Evolutionary conservation across 1,140 invertebrate species (phyloP), one percentile per base, ranked within the genome.

Genomic region (Brachionus manjavacas): DNA sequence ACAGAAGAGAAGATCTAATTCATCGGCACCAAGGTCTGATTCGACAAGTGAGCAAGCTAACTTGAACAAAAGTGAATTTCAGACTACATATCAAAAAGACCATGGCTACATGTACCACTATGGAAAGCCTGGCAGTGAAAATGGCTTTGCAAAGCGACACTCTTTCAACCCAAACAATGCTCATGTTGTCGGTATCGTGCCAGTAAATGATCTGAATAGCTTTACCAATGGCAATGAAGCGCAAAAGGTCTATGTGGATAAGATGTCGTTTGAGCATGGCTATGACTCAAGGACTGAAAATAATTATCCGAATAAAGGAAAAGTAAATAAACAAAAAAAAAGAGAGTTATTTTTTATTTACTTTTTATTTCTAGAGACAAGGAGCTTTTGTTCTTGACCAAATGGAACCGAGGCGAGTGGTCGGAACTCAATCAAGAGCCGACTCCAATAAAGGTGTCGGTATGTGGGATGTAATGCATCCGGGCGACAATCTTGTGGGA

Each of bases 391-490:
- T 81, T 9, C 12, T 64, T 0, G 79, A 81, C 20, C 79, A 81
- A 66, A 43, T 64, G 4, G 79, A 81, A 14, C 79, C 79, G 8
- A 76, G 25, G 23, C 41, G 20, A 49, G 72, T 49, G 41, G 4
- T 49, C 4, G 72, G 72, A 0, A 76, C 43, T 25, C 72, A 46
- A 23, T 76, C 72, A 25, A 46, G 72, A 25, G 41, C 79, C 4
- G 41, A 81, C 25, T 81, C 79, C 39, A 60, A 81, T 28, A 64
- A 64, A 81, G 79, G 79, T 9, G 4, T 46, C 1, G 9, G 35
- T 1, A 46, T 81, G 35, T 81, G 79, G 79, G 79, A 81, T 23
- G 52, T 81, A 46, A 81, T 81, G 79, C 79, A 81, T 64, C 79
- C 79, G n/a, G 12, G 14, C 39, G 72, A 76, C 9, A 20, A 6